Base-by-base conservation (phyloP, 2,113 vertebrate genomes). In the Lipotes vexillifer region DNA sequence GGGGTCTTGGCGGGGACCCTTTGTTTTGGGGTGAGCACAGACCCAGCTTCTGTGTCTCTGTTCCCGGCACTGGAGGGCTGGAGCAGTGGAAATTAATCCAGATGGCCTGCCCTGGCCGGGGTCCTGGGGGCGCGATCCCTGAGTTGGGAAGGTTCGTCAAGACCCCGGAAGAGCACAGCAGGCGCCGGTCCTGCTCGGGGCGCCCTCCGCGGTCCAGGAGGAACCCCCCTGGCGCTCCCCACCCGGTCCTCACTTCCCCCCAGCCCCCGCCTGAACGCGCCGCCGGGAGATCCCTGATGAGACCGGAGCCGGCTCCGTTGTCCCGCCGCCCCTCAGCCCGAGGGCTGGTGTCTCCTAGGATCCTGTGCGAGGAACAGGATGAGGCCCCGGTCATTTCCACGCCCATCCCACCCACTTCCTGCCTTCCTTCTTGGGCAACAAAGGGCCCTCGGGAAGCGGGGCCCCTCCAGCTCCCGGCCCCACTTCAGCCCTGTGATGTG, bases 351-450 rank as follows among this genome's bases (percentile, higher is more conserved):
- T 55, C 93, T 78, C 17, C 81, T 89, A 10, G 77, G 83, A 96
- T 92, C 77, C 81, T 23, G 77, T 41, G 78, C 25, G 41, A 31
- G 93, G 81, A 90, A 94, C 96, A 94, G 96, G 96, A 97, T 85
- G 89, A 89, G 86, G 94, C 78, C 94, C 89, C 44, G 96, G 97
- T 95, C 94, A 83, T 96, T 92, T 96, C 96, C 97, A 98, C 96
- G 97, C 97, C 98, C 98, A 97, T 94, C 97, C 96, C 88, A 97
- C 93, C 93, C 97, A 97, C 97, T 98, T 98, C 98, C 98, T 98
- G 97, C 97, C 97, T 98, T 86, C 94, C 92, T 95, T 72, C 97
- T 89, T 74, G 96, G 94, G 97, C 97, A 97, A 98, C 97, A 98
- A 98, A 98, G 96, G 95, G 96, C 74, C 94, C 93, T 96, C 69